phyloP scores from a whole-genome alignment of 2,113 vertebrate species.

The Nibea coibor region DNA sequence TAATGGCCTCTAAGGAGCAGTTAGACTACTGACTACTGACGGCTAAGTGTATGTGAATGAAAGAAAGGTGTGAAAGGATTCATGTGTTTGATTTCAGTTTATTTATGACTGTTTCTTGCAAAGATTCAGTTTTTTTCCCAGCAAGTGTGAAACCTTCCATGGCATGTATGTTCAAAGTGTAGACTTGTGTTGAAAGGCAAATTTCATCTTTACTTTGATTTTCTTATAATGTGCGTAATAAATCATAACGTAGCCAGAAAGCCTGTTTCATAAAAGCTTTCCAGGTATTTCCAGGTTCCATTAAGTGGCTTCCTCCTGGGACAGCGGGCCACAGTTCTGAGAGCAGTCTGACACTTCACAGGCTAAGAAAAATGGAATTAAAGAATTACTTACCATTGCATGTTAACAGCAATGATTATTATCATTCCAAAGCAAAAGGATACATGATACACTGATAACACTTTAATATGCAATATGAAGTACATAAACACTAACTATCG shows the following conservation, averaged over 20 bases:
- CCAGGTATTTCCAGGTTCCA: background rate
- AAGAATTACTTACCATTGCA: background rate
- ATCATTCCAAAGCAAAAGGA: background rate
- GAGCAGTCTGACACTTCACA: constrained; percentile 59
- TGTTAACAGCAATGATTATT: background rate
- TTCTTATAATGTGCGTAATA: no score
- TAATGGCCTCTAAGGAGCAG: background rate
- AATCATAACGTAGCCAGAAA: background rate
- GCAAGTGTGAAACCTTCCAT: background rate
- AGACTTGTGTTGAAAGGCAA: background rate
- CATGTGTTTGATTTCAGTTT: no score
- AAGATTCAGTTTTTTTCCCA: no score
- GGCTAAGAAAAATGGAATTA: constrained; percentile 4
- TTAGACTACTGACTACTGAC: no score
- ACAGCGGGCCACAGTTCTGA: constrained; percentile 22
- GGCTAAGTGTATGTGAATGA: no score
- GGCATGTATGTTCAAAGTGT: background rate
- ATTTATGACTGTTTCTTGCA: no score
- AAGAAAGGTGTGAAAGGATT: no score
- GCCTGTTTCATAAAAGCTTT: background rate
- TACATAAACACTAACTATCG: no score
- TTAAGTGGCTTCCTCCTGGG: constrained; percentile 1
- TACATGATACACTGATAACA: background rate
- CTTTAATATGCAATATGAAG: background rate
- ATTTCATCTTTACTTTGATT: no score